Base-by-base conservation (phyloP, 2,113 vertebrate species). In the Sitta europaea region DNA sequence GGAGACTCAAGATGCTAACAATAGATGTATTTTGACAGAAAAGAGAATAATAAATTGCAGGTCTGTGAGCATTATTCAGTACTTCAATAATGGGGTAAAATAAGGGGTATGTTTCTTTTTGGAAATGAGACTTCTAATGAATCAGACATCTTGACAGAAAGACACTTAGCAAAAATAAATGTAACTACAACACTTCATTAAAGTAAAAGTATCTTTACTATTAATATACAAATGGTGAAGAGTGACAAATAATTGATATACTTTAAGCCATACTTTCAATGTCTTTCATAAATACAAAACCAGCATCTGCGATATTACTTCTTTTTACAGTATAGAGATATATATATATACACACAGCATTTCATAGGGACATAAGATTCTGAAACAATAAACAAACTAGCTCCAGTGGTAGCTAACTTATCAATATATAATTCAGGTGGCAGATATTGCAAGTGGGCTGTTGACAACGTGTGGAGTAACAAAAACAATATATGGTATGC, bases 201-300 rank as follows among this genome's bases (percentile, higher is more conserved):
- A 98, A 98, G 97, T 98, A 98, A 98, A 98, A 98, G 96, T 98
- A 97, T 98, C 96, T 98, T 98, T 98, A 98, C 98, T 98, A 98
- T 98, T 98, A 98, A 98, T 98, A 98, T 98, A 98, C 97, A 98
- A 98, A 98, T 98, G 98, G 97, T 98, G 97, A 97, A 98, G 98
- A 98, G 97, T 98, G 98, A 98, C 98, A 98, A 97, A 96, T 97
- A 97, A 96, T 97, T 97, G 97, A 97, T 98, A 98, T 98, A 98
- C 96, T 96, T 96, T 98, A 98, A 98, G 97, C 97, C 97, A 98
- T 98, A 98, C 98, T 98, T 97, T 98, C 97, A 97, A 97, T 98
- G 95, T 98, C 96, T 98, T 95, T 97, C 98, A 98, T 98, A 98
- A 98, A 98, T 98, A 98, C 98, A 98, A 98, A 98, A 98, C 96